These are phyloP conservation scores for Thera obeliscata DNA, from an alignment of 2,888 invertebrate species.

Conservation along the genomic window DNA sequence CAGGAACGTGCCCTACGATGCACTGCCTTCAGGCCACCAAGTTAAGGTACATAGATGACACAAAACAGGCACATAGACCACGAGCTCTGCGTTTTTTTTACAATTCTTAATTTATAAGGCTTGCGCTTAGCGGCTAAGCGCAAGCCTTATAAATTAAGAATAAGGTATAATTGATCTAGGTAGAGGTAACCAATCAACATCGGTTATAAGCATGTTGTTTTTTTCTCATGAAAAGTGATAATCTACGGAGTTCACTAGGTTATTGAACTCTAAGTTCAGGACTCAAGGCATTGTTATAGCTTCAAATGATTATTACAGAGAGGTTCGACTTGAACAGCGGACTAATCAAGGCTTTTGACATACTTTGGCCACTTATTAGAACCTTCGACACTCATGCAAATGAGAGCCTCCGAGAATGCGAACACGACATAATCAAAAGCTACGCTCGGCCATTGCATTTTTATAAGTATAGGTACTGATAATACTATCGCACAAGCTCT, in stretches of 20 bases:
- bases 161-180: background rate
- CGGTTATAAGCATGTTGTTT: no score
- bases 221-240: no score
- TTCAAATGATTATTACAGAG: background rate
- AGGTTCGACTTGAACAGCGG: background rate
- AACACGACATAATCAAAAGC: slow-evolving; percentile 1
- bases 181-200: no score
- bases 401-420: background rate
- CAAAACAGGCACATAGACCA: no score
- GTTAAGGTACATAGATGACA: no score
- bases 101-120: no score
- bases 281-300: background rate
- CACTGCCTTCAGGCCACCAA: no score
- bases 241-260: background rate
- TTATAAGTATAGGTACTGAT: slow-evolving; percentile 1
- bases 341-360: slow-evolving; percentile 19
- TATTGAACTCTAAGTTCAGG: background rate
- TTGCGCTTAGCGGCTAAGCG: no score
- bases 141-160: no score
- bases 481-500: background rate
- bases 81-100: no score
- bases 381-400: slow-evolving; percentile 12
- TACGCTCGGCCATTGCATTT: slow-evolving; percentile 12
- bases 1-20: no score
- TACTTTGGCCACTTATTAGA: background rate